Evolutionary conservation across 2,888 invertebrate genomes (phyloP).

Genomic region (Nipponacmea schrenckii): DNA sequence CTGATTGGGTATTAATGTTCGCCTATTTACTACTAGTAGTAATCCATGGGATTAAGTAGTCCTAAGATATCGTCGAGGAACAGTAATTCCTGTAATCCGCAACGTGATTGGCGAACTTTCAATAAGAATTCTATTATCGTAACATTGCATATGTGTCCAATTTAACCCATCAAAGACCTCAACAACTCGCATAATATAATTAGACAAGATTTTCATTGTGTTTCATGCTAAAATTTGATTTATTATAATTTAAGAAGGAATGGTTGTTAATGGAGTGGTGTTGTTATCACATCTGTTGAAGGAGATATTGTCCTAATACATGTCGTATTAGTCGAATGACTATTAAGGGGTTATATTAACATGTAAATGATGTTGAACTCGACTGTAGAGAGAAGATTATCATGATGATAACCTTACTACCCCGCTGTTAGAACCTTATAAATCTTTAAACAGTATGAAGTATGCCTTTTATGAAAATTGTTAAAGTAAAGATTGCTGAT

Average conservation of each 20-base stretch:
- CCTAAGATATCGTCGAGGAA: background rate
- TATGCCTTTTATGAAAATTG: too few species aligned
- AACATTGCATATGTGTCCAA: slow-evolving; percentile 7
- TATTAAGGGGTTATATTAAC: too few species aligned
- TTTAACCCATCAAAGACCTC: background rate
- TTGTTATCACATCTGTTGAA: slow-evolving; percentile 6
- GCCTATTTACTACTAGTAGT: slow-evolving; percentile 7
- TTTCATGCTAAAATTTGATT: background rate
- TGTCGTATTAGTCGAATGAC: too few species aligned
- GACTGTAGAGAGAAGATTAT: too few species aligned
- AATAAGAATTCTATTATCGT: slow-evolving; percentile 4
- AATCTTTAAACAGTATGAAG: too few species aligned
- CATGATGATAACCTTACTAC: too few species aligned
- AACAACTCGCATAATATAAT: background rate
- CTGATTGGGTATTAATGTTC: slow-evolving; percentile 6
- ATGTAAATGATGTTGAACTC: too few species aligned
- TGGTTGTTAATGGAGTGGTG: background rate
- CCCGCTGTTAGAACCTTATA: too few species aligned
- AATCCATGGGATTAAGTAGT: background rate
- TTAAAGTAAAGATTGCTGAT: too few species aligned
- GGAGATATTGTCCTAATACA: too few species aligned
- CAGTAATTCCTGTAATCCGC: slow-evolving; percentile 2
- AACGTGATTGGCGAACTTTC: slow-evolving; percentile 6
- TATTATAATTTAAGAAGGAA: background rate
- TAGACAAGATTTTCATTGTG: too few species aligned